These are phyloP conservation scores for Zoroaster sp. DNA, from an alignment of 53 echinoderm and acorn worm genomes.

Conservation along the genomic window DNA sequence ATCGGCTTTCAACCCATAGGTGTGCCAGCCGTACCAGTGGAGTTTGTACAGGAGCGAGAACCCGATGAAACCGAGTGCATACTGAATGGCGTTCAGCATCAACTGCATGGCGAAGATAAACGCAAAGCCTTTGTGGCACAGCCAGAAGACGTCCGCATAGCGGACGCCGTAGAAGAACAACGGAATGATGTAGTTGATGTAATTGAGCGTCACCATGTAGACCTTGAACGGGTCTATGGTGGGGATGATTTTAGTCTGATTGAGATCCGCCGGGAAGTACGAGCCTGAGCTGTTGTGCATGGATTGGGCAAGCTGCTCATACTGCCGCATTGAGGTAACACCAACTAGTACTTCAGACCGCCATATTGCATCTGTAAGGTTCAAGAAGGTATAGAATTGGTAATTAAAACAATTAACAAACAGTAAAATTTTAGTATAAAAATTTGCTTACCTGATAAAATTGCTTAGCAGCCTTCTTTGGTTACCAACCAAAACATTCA, in stretches of 20 bases:
- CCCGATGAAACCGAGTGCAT: conserved; percentile 84
- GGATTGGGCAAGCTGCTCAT: conserved; percentile 6
- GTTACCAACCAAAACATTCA: no score
- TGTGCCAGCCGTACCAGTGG: conserved; percentile 85
- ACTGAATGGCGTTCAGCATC: conserved; percentile 89
- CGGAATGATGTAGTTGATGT: conserved; percentile 92
- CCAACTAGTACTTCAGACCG: conserved; percentile 66
- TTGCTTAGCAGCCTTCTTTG: not conserved
- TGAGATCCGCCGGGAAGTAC: conserved; percentile 6
- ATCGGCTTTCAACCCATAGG: conserved; percentile 56
- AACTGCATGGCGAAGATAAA: conserved; percentile 78
- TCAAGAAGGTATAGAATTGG: no score
- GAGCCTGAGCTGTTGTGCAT: conserved; percentile 43
- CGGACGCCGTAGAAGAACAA: conserved; percentile 92
- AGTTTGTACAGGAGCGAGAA: conserved; percentile 92
- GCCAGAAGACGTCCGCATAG: conserved; percentile 98
- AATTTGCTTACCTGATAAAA: not conserved
- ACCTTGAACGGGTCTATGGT: conserved; percentile 73
- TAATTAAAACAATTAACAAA: no score
- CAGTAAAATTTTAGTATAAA: not conserved
- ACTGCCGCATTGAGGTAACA: conserved; percentile 37
- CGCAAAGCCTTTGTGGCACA: conserved; percentile 91
- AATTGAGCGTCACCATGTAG: conserved; percentile 91
- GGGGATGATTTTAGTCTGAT: conserved; percentile 28
- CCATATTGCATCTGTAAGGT: conserved; percentile 62